Base-by-base conservation (phyloP, 2,797 vertebrate genomes). In the Kryptopterus vitreolus region DNA sequence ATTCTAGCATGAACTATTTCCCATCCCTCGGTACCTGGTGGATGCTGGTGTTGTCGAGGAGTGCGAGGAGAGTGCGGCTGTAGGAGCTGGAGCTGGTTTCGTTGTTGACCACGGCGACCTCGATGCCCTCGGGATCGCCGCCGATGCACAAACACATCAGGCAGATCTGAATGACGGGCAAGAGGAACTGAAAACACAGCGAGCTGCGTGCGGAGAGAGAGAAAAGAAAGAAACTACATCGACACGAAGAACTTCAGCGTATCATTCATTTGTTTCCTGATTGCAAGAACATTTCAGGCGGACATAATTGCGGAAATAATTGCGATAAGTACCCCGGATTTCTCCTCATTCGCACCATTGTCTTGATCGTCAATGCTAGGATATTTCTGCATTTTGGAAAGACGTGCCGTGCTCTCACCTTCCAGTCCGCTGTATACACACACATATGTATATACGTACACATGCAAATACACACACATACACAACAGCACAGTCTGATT, bases 101-200 rank as follows among this genome's bases (percentile, higher is more conserved):
- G 24, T 95, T 95, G 87, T 94, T 94, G 81, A 95, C 93, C 85
- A 95, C 94, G 0, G 94, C 94, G 1, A 95, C 92, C 50, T 86
- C 83, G 81, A 95, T 91, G 22, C 85, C 92, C 63, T 85, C 87
- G 0, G 93, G 93, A 29, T 94, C 93, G 12, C 91, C 93, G 24
- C 94, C 94, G 0, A 95, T 85, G 55, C 94, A 95, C 80, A 94
- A 63, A 78, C 93, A 94, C 91, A 95, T 94, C 62, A 95, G 90
- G 43, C 92, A 92, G 85, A 94, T 90, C 90, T 95, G 94, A 90
- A 95, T 94, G 79, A 94, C 93, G 0, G 94, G 94, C 85, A 95
- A 86, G 73, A 95, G 31, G 88, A 95, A 95, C 92, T 95, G 94
- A 89, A 95, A 95, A 85, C 92, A 94, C 86, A 95, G 43, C 0